A percentile compares a stretch with the other conserved stretches of the same genome.
These are phyloP conservation scores for Trichonephila inaurata DNA, from an alignment of 1,140 invertebrate species.

Conservation along the genomic window DNA sequence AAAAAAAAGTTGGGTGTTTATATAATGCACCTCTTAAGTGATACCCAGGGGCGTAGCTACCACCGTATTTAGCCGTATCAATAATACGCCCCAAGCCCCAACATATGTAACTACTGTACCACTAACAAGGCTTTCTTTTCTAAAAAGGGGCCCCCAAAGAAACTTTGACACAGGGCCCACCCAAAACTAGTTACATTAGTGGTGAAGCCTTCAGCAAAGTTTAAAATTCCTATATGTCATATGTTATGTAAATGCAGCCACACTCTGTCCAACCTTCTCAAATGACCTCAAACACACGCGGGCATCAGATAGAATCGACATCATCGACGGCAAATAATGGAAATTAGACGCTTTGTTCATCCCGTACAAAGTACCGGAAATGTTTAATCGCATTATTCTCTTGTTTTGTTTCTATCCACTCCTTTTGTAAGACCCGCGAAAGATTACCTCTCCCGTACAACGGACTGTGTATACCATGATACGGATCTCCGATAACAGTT, in stretches of 20 bases:
- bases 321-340: slow-evolving; percentile 38
- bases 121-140: too few species aligned
- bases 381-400: slow-evolving; percentile 57
- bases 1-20: too few species aligned
- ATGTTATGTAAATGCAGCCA: background rate
- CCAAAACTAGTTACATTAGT: too few species aligned
- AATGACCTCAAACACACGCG: background rate
- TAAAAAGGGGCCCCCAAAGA: too few species aligned
- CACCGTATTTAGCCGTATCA: too few species aligned
- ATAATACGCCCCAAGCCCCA: too few species aligned
- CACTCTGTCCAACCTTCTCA: background rate
- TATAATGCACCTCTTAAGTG: too few species aligned
- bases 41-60: too few species aligned
- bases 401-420: slow-evolving; percentile 12
- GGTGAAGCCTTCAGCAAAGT: too few species aligned
- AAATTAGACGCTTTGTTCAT: slow-evolving; percentile 50
- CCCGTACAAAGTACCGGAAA: slow-evolving; percentile 33
- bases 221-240: too few species aligned
- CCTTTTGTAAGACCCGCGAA: background rate
- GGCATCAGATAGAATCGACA: background rate
- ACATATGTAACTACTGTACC: too few species aligned
- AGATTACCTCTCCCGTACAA: background rate
- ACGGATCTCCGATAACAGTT: slow-evolving; percentile 7
- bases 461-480: background rate
- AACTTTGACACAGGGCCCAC: too few species aligned